These are phyloP conservation scores for Megaptera novaeangliae DNA, from an alignment of 2,113 vertebrate genomes.

Conservation along the genomic window DNA sequence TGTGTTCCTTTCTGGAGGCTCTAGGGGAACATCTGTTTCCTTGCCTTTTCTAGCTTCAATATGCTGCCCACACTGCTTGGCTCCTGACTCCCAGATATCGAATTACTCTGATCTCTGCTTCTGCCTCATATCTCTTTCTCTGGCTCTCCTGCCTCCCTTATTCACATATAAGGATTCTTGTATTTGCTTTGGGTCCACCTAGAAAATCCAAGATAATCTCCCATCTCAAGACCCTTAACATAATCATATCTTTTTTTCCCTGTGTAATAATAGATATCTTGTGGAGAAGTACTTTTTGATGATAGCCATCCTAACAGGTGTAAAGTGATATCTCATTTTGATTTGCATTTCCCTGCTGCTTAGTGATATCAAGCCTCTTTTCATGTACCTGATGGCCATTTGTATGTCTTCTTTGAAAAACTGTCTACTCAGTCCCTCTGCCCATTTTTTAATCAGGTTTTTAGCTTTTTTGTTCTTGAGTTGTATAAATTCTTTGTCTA, in stretches of 20 bases:
- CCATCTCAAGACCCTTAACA: not conserved
- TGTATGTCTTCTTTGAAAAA: not conserved
- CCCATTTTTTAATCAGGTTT: not conserved
- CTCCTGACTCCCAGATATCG: not conserved
- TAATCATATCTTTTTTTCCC: not conserved
- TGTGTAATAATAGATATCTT: not conserved
- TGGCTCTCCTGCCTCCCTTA: not conserved
- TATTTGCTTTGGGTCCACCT: not conserved
- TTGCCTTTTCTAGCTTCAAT: not conserved
- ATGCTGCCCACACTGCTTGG: not conserved
- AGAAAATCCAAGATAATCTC: not conserved
- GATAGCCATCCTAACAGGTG: not conserved
- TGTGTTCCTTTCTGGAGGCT: not conserved
- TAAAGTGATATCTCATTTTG: not conserved
- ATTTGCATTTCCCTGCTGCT: not conserved
- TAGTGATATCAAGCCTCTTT: not conserved
- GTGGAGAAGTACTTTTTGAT: not conserved
- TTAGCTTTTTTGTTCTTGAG: not conserved
- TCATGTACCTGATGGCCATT: not conserved
- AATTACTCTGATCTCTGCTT: not conserved
- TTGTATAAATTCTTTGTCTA: not conserved
- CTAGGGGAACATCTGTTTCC: not conserved
- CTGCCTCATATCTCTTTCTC: not conserved
- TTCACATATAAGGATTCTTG: not conserved
- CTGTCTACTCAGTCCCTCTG: not conserved